Conservation (phyloP, 2,888 invertebrate species). For the Chorisops tibialis region DNA sequence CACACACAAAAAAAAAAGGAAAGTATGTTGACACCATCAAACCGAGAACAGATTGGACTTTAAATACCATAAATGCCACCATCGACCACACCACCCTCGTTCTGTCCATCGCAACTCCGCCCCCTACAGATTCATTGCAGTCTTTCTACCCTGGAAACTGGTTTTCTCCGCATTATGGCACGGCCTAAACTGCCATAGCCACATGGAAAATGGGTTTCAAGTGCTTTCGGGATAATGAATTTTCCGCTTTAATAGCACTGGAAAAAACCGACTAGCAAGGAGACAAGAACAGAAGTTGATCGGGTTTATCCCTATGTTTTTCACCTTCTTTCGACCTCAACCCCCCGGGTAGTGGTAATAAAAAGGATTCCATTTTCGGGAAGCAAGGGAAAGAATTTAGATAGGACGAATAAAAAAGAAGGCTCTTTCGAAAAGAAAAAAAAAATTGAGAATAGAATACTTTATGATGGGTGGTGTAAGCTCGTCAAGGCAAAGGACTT, state of each 20-base stretch:
- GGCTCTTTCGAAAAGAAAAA: too few species aligned
- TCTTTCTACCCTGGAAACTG: neutral
- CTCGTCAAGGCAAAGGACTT: constrained; percentile 9
- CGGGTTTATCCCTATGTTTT: too few species aligned
- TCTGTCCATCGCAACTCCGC: neutral
- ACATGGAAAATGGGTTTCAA: constrained; percentile 37
- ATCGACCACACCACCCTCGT: neutral
- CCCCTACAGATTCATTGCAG: neutral
- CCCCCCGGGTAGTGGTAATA: too few species aligned
- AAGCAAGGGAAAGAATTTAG: constrained; percentile 15
- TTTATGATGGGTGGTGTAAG: neutral
- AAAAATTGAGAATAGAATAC: too few species aligned
- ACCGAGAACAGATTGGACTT: constrained; percentile 15
- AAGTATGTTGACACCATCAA: constrained; percentile 17
- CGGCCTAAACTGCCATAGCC: constrained; percentile 16
- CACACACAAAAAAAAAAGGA: neutral
- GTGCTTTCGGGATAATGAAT: constrained; percentile 40
- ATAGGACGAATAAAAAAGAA: neutral
- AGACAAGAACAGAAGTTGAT: constrained; percentile 21
- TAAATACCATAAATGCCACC: constrained; percentile 21
- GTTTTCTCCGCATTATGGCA: neutral
- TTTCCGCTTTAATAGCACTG: constrained; percentile 31
- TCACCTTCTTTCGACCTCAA: too few species aligned
- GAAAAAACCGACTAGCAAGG: neutral
- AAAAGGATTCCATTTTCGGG: too few species aligned